phyloP scores from a whole-genome alignment of 2,797 vertebrate genomes.

The Cottoperca gobio region DNA sequence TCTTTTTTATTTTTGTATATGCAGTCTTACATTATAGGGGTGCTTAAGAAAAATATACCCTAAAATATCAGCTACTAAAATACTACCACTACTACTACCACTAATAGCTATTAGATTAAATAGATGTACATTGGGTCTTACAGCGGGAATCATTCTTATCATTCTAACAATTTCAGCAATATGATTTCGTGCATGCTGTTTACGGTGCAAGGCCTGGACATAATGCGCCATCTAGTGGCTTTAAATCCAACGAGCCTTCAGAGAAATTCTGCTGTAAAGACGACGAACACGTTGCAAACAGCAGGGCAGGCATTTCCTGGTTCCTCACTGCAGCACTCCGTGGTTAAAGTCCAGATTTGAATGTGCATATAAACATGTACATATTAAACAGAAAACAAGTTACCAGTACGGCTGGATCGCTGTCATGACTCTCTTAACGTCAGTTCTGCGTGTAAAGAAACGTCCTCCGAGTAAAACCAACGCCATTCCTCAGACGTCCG shows the following conservation, averaged over 20 bases:
- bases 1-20: background rate
- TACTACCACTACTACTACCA: background rate
- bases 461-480: constrained; percentile 24
- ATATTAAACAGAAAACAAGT: background rate
- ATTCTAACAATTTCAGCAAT: background rate
- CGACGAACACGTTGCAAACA: fast-evolving
- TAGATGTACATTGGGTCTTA: background rate
- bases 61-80: background rate
- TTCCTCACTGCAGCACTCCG: background rate
- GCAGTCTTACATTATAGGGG: background rate
- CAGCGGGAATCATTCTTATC: background rate
- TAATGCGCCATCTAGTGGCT: constrained; percentile 58
- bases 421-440: background rate
- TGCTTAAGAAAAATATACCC: background rate
- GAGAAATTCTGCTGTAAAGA: too few relatives aligned
- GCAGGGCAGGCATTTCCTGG: background rate
- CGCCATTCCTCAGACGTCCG: constrained; percentile 43
- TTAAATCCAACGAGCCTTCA: background rate
- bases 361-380: background rate
- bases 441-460: background rate
- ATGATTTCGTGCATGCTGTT: background rate
- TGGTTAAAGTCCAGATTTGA: background rate
- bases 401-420: constrained; percentile 53
- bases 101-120: background rate
- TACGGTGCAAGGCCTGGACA: background rate